phyloP scores from a whole-genome alignment of 2,113 vertebrate species.

The Orthonyx spaldingii region DNA sequence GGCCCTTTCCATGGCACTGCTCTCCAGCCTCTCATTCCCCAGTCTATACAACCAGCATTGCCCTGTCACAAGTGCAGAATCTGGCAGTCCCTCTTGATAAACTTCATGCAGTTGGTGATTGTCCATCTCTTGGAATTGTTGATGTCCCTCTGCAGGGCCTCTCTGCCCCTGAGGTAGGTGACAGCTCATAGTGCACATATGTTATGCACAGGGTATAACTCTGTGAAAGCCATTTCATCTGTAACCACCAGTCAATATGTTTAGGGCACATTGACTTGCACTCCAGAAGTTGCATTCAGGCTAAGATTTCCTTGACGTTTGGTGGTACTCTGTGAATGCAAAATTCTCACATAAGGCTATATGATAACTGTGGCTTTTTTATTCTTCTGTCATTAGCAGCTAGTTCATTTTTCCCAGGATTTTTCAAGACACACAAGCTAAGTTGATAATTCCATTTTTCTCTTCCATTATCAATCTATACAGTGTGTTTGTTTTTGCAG shows the following conservation, averaged over 20 bases:
- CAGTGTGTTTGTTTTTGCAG: background rate
- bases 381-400: background rate
- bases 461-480: background rate
- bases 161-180: background rate
- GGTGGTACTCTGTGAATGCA: background rate
- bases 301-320: background rate
- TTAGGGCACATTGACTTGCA: background rate
- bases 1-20: background rate
- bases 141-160: background rate
- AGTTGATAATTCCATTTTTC: background rate
- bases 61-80: background rate
- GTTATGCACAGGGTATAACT: accelerated
- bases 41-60: accelerated
- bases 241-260: background rate
- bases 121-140: background rate
- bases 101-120: background rate
- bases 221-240: background rate
- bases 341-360: background rate
- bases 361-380: background rate
- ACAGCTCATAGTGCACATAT: background rate
- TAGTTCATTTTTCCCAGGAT: background rate
- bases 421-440: background rate
- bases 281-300: background rate
- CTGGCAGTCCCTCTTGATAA: background rate
- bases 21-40: background rate